phyloP scores from a whole-genome alignment of 92 coral and sea anemone genomes.

The Blastomussa wellsi region DNA sequence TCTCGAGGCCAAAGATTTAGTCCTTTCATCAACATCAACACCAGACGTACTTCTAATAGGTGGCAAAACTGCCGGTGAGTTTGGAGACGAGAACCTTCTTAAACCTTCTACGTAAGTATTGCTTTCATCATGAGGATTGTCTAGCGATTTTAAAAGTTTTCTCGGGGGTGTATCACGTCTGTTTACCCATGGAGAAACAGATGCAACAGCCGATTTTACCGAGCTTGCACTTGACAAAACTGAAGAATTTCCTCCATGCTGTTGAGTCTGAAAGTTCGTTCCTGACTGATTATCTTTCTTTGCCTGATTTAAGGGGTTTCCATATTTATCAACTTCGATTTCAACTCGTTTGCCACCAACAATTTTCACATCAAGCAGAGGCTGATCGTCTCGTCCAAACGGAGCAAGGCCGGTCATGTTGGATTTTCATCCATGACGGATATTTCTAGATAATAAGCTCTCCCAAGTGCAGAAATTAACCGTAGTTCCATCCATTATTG shows the following conservation, averaged over 20 bases:
- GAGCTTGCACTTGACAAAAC: constrained; percentile 33
- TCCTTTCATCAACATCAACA: constrained; percentile 20
- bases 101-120: constrained; percentile 8
- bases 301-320: constrained; percentile 48
- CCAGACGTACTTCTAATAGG: constrained; percentile 48
- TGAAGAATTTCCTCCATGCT: constrained; percentile 29
- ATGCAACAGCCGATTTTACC: background rate
- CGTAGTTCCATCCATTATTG: background rate
- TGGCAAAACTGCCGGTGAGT: constrained; percentile 63
- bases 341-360: constrained; percentile 84
- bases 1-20: constrained; percentile 28
- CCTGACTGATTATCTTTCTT: background rate
- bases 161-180: constrained; percentile 74
- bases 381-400: constrained; percentile 91
- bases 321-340: constrained; percentile 71
- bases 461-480: background rate
- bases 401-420: constrained; percentile 87
- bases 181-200: constrained; percentile 69
- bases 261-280: constrained; percentile 21
- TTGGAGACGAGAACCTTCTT: constrained; percentile 26
- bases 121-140: constrained; percentile 24
- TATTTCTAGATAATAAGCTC: background rate
- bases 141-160: constrained; percentile 60
- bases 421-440: background rate
- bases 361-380: constrained; percentile 73